Conservation (phyloP, 2,113 vertebrate genomes). For the Chunga burmeisteri region DNA sequence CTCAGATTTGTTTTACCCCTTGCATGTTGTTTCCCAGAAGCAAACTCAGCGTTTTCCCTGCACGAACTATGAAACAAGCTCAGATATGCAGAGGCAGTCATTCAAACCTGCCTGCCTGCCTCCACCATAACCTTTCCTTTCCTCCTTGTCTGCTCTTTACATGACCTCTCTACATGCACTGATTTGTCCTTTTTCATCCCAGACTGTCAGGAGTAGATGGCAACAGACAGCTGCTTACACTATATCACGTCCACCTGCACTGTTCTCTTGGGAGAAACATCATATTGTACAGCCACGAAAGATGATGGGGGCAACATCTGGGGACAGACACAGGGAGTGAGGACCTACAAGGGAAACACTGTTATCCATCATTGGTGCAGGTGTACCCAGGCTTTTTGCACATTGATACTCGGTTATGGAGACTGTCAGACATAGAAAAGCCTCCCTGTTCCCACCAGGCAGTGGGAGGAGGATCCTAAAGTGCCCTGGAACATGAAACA, state of each 20-base stretch:
- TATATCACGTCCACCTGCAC: not conserved
- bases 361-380: not conserved
- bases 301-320: not conserved
- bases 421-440: not conserved
- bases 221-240: not conserved
- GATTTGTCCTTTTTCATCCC: not conserved
- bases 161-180: not conserved
- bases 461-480: not conserved
- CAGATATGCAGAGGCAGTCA: not conserved
- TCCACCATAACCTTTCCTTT: not conserved
- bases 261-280: not conserved
- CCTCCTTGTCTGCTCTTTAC: not conserved
- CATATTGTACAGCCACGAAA: not conserved
- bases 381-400: not conserved
- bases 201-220: not conserved
- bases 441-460: not conserved
- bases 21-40: not conserved
- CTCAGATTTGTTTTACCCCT: not conserved
- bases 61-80: not conserved
- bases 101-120: not conserved
- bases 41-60: not conserved
- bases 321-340: not conserved
- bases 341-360: not conserved
- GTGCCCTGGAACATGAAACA: not conserved
- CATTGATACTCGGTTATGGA: not conserved